A percentile compares a stretch with the other conserved stretches of the same genome.
phyloP scores from a whole-genome alignment of 2,888 invertebrate genomes.

The Hemaris fuciformis region DNA sequence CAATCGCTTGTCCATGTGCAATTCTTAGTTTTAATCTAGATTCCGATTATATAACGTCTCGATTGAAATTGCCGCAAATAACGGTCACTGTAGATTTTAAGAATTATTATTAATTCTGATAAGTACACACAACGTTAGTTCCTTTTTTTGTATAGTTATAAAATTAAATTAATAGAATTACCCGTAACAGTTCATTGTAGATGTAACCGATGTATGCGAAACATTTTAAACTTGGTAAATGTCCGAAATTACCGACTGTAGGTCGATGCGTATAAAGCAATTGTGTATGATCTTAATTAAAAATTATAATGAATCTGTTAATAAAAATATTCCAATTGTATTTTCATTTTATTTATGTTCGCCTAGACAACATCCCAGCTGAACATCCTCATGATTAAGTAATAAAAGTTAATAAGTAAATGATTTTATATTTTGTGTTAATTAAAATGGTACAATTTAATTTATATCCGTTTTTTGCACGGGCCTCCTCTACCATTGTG shows the following conservation, averaged over 20 bases:
- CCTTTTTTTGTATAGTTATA: conserved; percentile 71
- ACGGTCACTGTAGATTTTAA: conserved; percentile 31
- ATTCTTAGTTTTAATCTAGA: neutral
- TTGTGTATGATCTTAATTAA: conserved; percentile 49
- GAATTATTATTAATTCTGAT: conserved; percentile 52
- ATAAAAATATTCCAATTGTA: conserved; percentile 16
- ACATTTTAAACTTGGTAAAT: neutral
- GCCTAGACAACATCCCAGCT: neutral
- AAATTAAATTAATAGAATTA: conserved; percentile 37
- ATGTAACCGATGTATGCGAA: neutral
- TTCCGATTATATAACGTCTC: neutral
- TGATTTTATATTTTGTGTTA: too few relatives aligned
- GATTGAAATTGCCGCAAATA: neutral
- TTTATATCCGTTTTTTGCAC: too few relatives aligned
- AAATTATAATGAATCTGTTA: conserved; percentile 71
- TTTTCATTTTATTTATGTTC: conserved; percentile 15
- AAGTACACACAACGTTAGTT: conserved; percentile 73
- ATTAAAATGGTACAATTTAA: too few relatives aligned
- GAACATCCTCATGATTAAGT: too few relatives aligned
- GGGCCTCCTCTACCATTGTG: too few relatives aligned
- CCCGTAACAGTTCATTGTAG: conserved; percentile 11
- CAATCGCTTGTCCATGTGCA: neutral
- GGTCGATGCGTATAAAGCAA: conserved; percentile 21
- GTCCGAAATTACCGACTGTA: neutral
- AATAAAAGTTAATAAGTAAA: too few relatives aligned